Percentiles rank a stretch among this genome's conserved stretches.
These are phyloP conservation scores for Drosophila miranda DNA, from an alignment of 1,140 invertebrate genomes.

Conservation along the genomic window DNA sequence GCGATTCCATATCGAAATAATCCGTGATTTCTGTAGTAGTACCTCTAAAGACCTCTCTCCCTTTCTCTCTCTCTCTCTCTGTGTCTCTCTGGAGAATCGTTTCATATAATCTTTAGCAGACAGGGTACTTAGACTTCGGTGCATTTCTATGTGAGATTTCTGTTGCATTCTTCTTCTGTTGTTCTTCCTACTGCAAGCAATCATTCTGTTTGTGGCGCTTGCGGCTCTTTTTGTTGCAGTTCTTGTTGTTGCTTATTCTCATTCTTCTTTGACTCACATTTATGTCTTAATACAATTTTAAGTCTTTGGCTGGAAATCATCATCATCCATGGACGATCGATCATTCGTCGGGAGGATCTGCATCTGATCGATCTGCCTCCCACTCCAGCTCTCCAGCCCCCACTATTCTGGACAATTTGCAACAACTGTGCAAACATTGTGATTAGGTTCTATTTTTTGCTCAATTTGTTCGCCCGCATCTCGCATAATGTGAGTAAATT, in stretches of 20 bases:
- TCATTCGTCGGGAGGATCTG: constrained; percentile 13
- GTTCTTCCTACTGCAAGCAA: constrained; percentile 10
- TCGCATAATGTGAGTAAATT: constrained; percentile 58
- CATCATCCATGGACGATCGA: constrained; percentile 7
- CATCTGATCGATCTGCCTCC: constrained; percentile 15
- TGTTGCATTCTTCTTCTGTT: neutral
- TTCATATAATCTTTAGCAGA: too few relatives aligned
- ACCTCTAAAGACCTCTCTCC: too few relatives aligned
- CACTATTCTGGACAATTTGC: neutral
- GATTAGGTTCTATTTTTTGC: constrained; percentile 34
- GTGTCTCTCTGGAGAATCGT: too few relatives aligned
- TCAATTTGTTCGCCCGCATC: constrained; percentile 17
- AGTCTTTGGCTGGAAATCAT: constrained; percentile 21
- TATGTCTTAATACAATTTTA: constrained; percentile 67
- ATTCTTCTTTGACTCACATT: constrained; percentile 31
- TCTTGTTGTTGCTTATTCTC: constrained; percentile 7
- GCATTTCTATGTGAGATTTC: neutral
- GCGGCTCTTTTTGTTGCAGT: constrained; percentile 51
- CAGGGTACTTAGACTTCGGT: too few relatives aligned
- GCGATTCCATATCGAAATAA: too few relatives aligned
- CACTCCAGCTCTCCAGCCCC: neutral
- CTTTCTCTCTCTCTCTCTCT: too few relatives aligned
- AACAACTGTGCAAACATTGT: constrained; percentile 25
- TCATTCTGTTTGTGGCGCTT: constrained; percentile 36
- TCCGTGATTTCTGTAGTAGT: too few relatives aligned